A percentile compares a stretch with the other conserved stretches of the same genome.
Conservation (phyloP, 2,113 vertebrate species). For the Hemiscyllium ocellatum region DNA sequence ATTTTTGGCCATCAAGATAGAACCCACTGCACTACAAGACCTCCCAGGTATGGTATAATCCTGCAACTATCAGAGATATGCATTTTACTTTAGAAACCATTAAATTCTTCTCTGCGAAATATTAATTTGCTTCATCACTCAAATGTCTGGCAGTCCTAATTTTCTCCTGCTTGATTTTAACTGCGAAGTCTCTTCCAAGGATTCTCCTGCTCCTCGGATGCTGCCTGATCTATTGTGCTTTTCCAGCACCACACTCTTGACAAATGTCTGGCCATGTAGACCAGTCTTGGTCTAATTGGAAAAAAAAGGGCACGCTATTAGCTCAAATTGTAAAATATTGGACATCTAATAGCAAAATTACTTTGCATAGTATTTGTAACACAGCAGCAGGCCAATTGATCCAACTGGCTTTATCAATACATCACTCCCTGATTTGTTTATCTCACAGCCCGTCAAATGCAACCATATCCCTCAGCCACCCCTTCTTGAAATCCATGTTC, state of each 20-base stretch:
- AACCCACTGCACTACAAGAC: neutral
- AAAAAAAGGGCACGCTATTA: neutral
- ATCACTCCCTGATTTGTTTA: neutral
- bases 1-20: neutral
- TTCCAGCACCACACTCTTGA: too few species aligned
- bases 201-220: too few species aligned
- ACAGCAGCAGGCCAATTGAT: neutral
- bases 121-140: neutral
- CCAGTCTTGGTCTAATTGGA: neutral
- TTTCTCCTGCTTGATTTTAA: too few species aligned
- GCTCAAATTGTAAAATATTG: neutral
- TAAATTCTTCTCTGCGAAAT: neutral
- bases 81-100: neutral
- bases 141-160: neutral
- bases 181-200: too few species aligned
- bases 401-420: neutral
- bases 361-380: neutral
- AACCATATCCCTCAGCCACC: neutral
- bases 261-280: neutral
- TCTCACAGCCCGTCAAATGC: neutral
- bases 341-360: neutral
- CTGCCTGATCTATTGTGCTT: too few species aligned
- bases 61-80: neutral
- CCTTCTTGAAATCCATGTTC: neutral
- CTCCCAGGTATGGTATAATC: neutral